A percentile compares a stretch with the other conserved stretches of the same genome.
These are phyloP conservation scores for Cotesia congregata DNA, from an alignment of 2,888 invertebrate species.

Conservation along the genomic window DNA sequence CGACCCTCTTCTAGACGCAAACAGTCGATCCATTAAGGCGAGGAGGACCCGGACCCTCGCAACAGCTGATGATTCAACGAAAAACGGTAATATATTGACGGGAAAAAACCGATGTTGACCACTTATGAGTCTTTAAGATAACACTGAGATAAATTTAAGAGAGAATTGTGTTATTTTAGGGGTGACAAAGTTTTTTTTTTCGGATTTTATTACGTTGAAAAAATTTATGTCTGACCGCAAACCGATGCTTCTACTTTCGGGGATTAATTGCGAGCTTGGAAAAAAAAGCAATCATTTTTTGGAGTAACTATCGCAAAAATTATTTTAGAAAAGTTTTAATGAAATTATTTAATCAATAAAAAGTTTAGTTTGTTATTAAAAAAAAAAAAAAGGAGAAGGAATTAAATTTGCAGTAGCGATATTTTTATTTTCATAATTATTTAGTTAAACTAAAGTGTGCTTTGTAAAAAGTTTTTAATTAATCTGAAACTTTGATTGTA, in stretches of 20 bases:
- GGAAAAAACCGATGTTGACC: constrained; percentile 41
- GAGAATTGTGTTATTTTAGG: not conserved
- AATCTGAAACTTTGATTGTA: constrained; percentile 2
- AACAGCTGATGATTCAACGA: constrained; percentile 50
- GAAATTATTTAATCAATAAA: not conserved
- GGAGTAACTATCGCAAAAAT: too few species aligned
- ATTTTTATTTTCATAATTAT: not conserved
- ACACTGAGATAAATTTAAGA: not conserved
- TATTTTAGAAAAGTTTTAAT: not conserved
- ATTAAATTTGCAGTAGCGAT: not conserved
- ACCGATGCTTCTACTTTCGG: not conserved
- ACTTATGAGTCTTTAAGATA: constrained; percentile 32
- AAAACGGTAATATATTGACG: constrained; percentile 44
- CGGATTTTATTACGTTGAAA: not conserved
- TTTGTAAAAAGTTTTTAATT: not conserved
- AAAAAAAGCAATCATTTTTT: too few species aligned
- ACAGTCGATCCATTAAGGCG: constrained; percentile 60
- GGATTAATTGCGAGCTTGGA: not conserved
- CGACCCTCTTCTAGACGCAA: constrained; percentile 48
- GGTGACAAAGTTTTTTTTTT: not conserved
- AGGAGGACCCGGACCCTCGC: constrained; percentile 46
- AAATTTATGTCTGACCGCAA: not conserved
- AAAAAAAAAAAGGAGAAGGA: not conserved
- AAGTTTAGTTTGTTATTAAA: not conserved
- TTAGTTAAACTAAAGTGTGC: not conserved